A percentile compares a stretch with the other conserved stretches of the same genome.
These are phyloP conservation scores for Ectemnius lituratus DNA, from an alignment of 2,888 invertebrate genomes.

Conservation along the genomic window DNA sequence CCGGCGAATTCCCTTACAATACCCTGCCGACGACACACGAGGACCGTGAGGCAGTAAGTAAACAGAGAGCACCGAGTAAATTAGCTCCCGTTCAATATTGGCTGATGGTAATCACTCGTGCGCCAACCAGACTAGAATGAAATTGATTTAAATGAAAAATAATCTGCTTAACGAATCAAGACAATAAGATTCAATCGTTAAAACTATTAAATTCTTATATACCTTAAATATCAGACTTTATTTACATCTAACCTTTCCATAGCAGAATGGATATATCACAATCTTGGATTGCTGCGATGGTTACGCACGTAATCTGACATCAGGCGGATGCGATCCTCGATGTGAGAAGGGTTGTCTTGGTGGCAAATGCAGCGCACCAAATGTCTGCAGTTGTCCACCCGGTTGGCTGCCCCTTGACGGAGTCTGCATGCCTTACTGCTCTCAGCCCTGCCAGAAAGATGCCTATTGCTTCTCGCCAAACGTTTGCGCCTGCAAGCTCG, in stretches of 20 bases:
- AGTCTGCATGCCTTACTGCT: slow-evolving; percentile 81
- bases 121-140: too few relatives aligned
- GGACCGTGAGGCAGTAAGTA: slow-evolving; percentile 58
- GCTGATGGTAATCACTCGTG: too few relatives aligned
- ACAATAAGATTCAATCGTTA: too few relatives aligned
- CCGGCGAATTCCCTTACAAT: slow-evolving; percentile 47
- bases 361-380: slow-evolving; percentile 84
- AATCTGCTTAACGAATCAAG: too few relatives aligned
- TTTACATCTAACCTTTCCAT: not conserved
- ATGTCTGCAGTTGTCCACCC: slow-evolving; percentile 82
- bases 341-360: slow-evolving; percentile 85
- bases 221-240: too few relatives aligned
- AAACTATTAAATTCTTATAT: too few relatives aligned
- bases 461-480: slow-evolving; percentile 80
- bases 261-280: slow-evolving; percentile 63
- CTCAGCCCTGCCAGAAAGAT: slow-evolving; percentile 79
- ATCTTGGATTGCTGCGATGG: slow-evolving; percentile 85
- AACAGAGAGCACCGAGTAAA: not conserved
- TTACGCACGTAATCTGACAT: slow-evolving; percentile 81
- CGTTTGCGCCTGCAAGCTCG: slow-evolving; percentile 81
- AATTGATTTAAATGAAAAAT: too few relatives aligned
- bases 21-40: slow-evolving; percentile 46
- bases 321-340: slow-evolving; percentile 81
- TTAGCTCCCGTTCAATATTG: not conserved
- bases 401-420: slow-evolving; percentile 83